Base-by-base conservation (phyloP, 2,113 vertebrate genomes). In the Mastomys coucha region DNA sequence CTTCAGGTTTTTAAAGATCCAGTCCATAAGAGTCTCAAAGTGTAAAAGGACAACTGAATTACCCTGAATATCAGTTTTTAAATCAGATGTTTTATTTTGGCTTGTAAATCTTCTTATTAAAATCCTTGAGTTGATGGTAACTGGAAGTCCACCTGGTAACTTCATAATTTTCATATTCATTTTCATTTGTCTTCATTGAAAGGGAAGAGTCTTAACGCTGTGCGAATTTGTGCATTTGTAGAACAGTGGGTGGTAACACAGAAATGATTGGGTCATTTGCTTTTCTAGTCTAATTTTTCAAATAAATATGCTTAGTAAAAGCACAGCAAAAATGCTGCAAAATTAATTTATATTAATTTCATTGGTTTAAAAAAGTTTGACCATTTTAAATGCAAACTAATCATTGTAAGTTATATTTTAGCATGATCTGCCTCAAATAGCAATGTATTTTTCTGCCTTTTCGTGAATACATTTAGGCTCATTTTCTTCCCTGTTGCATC, bases 371-470 rank as follows among this genome's bases (percentile, higher is more conserved):
- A 76, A 84, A 69, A 69, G 88, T 63, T 1, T 70, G 86, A 95
- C 92, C 89, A 81, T 97, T 86, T 82, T 87, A 95, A 97, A 93
- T 97, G 94, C 96, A 97, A 97, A 98, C 84, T 65, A 58, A 96
- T 97, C 91, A 93, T 88, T 96, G 92, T 98, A 96, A 97, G 98
- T 97, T 97, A 76, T 96, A 93, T 97, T 98, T 95, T 93, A 77
- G 31, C 96, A 70, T 96, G 97, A 85, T 97, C 94, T 98, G 96
- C 97, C 96, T 97, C 97, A 96, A 88, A 91, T 89, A 96, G 85
- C 89, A 91, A 67, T 96, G 93, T 95, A 76, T 96, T 97, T 97
- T 97, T 95, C 81, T 88, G 89, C 22, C 78, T 93, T 98, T 97
- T 93, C 93, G 92, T 95, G 97, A 92, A 93, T 97, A 82, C 93